Conservation (phyloP, 2,888 invertebrate species). For the Taphrorychus bicolor region DNA sequence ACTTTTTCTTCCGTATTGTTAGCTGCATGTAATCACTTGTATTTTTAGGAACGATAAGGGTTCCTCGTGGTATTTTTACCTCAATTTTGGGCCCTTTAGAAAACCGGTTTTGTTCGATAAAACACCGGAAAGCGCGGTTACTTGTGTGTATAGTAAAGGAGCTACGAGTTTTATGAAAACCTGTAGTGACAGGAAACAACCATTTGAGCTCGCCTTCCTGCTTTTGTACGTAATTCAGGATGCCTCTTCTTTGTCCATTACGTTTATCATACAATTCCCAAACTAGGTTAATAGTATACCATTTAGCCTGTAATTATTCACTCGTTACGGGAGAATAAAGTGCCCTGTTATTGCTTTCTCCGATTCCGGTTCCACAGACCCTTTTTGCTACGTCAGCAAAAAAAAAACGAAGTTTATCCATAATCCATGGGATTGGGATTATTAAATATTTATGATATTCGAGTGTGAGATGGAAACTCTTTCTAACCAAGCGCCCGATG, state of each 20-base stretch:
- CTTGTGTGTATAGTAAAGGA: neutral
- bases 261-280: neutral
- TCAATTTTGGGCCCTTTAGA: neutral
- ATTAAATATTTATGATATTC: slow-evolving; percentile 32
- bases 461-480: slow-evolving; percentile 19
- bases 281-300: neutral
- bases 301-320: neutral
- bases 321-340: neutral
- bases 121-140: neutral
- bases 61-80: neutral
- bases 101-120: neutral
- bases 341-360: neutral
- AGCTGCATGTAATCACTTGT: slow-evolving; percentile 9
- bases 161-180: neutral
- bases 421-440: slow-evolving; percentile 25
- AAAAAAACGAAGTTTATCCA: slow-evolving; percentile 17
- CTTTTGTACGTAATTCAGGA: no score
- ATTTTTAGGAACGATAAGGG: slow-evolving; percentile 11
- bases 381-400: neutral
- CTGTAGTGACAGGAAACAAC: neutral
- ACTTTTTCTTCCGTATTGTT: slow-evolving; percentile 16
- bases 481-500: slow-evolving; percentile 9
- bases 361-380: neutral
- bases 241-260: neutral
- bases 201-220: no score